Percentiles rank a stretch among this genome's conserved stretches.
These are phyloP conservation scores for Pogonomyrmex californicus DNA, from an alignment of 1,140 invertebrate genomes.

Conservation along the genomic window DNA sequence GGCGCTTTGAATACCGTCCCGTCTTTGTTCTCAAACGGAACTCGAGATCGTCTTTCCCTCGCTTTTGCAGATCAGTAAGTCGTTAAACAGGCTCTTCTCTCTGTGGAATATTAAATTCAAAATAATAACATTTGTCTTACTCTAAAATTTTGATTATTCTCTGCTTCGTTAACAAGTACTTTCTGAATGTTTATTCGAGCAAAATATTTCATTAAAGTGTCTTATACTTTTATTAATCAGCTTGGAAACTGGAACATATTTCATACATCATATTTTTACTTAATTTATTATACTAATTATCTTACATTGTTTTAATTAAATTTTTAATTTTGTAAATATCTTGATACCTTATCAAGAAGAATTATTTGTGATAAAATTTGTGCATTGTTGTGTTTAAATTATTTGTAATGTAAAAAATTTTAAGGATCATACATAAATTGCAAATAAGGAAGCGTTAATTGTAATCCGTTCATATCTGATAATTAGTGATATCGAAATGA, in stretches of 20 bases:
- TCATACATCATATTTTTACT: not conserved
- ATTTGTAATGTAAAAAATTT: not conserved
- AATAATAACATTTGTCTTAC: slow-evolving; percentile 44
- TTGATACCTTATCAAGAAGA: not conserved
- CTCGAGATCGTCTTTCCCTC: not conserved
- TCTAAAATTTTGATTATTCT: slow-evolving; percentile 52
- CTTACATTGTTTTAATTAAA: not conserved
- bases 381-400: not conserved
- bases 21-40: slow-evolving; percentile 56
- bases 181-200: not conserved
- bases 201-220: not conserved
- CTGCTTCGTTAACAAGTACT: slow-evolving; percentile 9
- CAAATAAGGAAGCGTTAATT: not conserved
- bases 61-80: slow-evolving; percentile 44
- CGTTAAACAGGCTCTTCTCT: slow-evolving; percentile 18
- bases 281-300: not conserved
- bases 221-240: slow-evolving; percentile 16
- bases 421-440: not conserved
- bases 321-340: not conserved
- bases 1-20: not conserved
- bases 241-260: slow-evolving; percentile 3
- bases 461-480: not conserved
- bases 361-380: not conserved
- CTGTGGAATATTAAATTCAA: slow-evolving; percentile 66
- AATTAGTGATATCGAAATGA: not conserved